Conservation (phyloP, 2,113 vertebrate genomes). For the Acrocephalus kingi region DNA sequence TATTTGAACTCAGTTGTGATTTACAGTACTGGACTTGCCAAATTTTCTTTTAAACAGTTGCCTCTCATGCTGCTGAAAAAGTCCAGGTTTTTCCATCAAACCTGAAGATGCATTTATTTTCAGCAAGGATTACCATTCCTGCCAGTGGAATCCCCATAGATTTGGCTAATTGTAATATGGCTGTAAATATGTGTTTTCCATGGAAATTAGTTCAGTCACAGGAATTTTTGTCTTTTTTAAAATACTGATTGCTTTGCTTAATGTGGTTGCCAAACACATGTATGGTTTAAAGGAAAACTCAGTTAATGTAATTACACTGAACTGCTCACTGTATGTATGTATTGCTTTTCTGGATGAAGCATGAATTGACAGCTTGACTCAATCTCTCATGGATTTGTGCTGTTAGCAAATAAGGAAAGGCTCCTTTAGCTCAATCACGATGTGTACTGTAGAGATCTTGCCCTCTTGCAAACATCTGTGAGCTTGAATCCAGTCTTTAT, state of each 20-base stretch:
- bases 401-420: background rate
- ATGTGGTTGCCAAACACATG: background rate
- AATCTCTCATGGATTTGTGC: background rate
- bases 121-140: conserved; percentile 5
- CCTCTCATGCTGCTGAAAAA: background rate
- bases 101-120: conserved; percentile 24
- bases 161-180: conserved; percentile 15
- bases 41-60: background rate
- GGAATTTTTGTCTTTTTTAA: background rate
- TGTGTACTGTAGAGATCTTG: background rate
- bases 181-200: conserved; percentile 33
- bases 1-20: background rate
- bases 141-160: conserved; percentile 8
- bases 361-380: background rate
- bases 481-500: background rate
- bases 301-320: background rate
- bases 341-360: background rate
- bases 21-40: background rate
- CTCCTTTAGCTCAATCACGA: background rate
- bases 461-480: background rate
- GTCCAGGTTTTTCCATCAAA: conserved; percentile 37
- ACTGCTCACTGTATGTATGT: background rate
- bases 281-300: background rate
- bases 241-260: background rate
- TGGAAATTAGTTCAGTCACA: background rate